These are phyloP conservation scores for Drosophila hamatofila DNA, from an alignment of 2,888 invertebrate genomes.

Conservation along the genomic window DNA sequence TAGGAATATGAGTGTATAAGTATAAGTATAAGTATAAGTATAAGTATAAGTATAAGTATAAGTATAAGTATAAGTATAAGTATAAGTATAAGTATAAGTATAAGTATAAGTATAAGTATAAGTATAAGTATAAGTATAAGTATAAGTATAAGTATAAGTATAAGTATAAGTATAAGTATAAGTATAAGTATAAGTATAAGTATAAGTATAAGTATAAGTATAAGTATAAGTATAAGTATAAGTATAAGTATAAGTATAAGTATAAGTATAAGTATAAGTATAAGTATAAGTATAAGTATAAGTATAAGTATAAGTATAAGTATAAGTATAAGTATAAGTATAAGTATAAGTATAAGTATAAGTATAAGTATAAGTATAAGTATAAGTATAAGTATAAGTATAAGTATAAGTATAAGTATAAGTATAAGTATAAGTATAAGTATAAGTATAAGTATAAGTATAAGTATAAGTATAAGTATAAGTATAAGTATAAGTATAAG, in stretches of 20 bases:
- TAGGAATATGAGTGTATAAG: not conserved
- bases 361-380: not conserved
- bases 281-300: not conserved
- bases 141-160: conserved; percentile 1
- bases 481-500: not conserved
- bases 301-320: not conserved
- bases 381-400: not conserved
- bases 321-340: not conserved
- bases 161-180: conserved; percentile 3
- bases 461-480: not conserved
- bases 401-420: not conserved
- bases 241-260: not conserved
- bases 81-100: conserved; percentile 1
- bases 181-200: not conserved
- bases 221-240: not conserved
- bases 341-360: not conserved
- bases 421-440: not conserved
- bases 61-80: not conserved
- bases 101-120: conserved; percentile 2
- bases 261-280: not conserved
- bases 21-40: not conserved
- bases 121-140: not conserved
- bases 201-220: conserved; percentile 4
- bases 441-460: not conserved
- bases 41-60: not conserved